These are phyloP conservation scores for Dromiciops gliroides DNA, from an alignment of 2,113 vertebrate genomes.

Conservation along the genomic window DNA sequence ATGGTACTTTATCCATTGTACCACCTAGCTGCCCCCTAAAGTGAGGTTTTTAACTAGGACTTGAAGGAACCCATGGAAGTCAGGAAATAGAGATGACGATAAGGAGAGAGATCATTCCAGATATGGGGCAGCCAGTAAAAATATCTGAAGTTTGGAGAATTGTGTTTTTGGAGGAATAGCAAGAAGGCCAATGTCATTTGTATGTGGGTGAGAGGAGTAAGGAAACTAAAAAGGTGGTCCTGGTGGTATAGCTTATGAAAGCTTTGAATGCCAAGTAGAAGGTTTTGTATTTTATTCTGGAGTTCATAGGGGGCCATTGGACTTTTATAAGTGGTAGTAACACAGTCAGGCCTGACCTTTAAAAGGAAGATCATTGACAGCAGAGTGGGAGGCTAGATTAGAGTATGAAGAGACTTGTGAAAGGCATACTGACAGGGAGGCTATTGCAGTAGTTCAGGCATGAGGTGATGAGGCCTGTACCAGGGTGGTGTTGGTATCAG, in stretches of 20 bases:
- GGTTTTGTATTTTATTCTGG: not conserved
- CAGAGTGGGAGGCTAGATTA: not conserved
- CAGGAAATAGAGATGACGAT: not conserved
- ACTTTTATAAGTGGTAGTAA: not conserved
- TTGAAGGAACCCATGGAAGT: not conserved
- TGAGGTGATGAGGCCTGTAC: not conserved
- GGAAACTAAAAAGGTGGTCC: not conserved
- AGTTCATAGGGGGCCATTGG: not conserved
- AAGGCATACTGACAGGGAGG: not conserved
- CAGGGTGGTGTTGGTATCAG: not conserved
- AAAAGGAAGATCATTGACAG: not conserved
- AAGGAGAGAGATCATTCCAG: not conserved
- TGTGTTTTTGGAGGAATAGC: not conserved
- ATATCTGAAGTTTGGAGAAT: not conserved
- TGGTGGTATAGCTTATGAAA: not conserved
- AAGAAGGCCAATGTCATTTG: not conserved
- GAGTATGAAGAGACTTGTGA: not conserved
- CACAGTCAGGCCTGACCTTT: not conserved
- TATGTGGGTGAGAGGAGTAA: not conserved
- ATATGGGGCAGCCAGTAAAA: not conserved
- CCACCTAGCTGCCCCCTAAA: too few relatives aligned
- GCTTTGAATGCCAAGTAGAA: not conserved
- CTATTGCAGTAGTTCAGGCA: not conserved
- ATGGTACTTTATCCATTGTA: too few relatives aligned
- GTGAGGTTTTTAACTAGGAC: not conserved